Conservation (phyloP, 2,113 vertebrate genomes). For the Eretmochelys imbricata region DNA sequence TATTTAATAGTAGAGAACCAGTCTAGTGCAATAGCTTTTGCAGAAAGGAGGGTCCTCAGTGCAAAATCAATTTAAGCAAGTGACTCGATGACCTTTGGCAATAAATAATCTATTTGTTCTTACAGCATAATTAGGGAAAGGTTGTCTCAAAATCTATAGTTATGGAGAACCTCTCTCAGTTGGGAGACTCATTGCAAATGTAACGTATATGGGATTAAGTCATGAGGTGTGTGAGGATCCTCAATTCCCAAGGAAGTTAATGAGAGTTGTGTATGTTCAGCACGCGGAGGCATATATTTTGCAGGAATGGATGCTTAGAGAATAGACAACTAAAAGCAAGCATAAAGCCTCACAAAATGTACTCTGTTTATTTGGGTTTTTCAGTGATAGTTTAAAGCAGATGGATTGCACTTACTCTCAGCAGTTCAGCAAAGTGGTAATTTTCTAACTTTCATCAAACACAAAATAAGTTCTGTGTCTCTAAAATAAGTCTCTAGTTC, state of each 20-base stretch:
- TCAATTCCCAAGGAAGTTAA: background rate
- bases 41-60: background rate
- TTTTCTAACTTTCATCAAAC: background rate
- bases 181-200: background rate
- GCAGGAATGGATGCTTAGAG: background rate
- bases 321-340: background rate
- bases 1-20: background rate
- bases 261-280: background rate
- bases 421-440: background rate
- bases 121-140: background rate
- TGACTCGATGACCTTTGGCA: background rate
- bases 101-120: background rate
- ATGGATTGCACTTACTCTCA: background rate
- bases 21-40: background rate
- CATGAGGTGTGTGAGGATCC: slow-evolving; percentile 13
- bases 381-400: background rate
- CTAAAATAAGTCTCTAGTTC: background rate
- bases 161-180: accelerated
- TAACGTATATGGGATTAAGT: background rate
- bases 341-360: background rate
- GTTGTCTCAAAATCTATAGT: background rate
- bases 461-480: background rate
- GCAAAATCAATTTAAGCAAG: background rate
- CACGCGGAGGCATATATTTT: background rate
- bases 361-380: background rate